Conservation (phyloP, 2,888 invertebrate species). For the Lasioglossum malachurum region DNA sequence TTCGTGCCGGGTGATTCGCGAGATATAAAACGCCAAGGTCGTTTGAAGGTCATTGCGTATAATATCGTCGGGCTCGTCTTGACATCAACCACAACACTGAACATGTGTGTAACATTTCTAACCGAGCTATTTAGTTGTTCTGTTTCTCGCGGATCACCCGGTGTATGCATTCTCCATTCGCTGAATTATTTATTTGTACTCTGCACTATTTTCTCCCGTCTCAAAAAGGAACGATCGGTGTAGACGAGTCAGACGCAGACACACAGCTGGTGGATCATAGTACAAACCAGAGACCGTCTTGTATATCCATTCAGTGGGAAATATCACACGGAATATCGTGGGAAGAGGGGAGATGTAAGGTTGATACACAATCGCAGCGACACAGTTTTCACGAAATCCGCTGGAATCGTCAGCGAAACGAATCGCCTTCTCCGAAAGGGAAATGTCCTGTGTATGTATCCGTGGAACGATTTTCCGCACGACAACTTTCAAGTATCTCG, state of each 20-base stretch:
- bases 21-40: no score
- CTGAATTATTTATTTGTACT: background rate
- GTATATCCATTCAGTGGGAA: constrained; percentile 14
- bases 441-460: constrained; percentile 50
- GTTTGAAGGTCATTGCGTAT: no score
- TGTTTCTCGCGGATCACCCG: no score
- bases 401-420: constrained; percentile 60
- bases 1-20: no score
- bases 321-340: constrained; percentile 33
- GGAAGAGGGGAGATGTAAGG: constrained; percentile 38
- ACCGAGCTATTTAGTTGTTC: no score
- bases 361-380: constrained; percentile 39
- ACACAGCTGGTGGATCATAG: background rate
- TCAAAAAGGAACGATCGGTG: background rate
- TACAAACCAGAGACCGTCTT: constrained; percentile 1
- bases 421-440: constrained; percentile 66
- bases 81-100: no score
- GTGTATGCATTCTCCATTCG: no score
- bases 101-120: no score
- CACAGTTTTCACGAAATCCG: constrained; percentile 54
- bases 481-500: constrained; percentile 55
- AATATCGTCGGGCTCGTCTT: no score
- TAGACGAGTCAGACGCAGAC: background rate
- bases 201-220: background rate
- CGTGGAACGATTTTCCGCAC: constrained; percentile 67